Conservation (phyloP, 2,888 invertebrate genomes). For the Ditula angustiorana region DNA sequence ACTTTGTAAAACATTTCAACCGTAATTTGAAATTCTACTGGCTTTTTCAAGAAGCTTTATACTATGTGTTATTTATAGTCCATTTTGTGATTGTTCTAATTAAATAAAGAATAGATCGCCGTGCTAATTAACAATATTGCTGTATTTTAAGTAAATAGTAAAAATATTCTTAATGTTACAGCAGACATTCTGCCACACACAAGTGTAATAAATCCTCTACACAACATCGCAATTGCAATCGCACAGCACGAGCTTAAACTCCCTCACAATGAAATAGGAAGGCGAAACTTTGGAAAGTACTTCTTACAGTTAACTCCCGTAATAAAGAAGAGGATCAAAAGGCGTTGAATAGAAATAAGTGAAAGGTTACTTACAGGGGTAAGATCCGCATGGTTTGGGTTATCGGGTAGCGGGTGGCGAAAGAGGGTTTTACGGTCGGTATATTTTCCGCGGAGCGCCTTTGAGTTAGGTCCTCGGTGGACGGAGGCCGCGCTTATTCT, state of each 20-base stretch:
- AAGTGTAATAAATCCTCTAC: slow-evolving; percentile 8
- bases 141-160: not conserved
- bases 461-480: slow-evolving; percentile 73
- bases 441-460: slow-evolving; percentile 70
- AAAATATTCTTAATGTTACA: not conserved
- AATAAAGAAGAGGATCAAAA: not conserved
- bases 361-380: slow-evolving; percentile 68
- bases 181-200: not conserved
- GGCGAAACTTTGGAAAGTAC: slow-evolving; percentile 12
- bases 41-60: not conserved
- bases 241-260: slow-evolving; percentile 60
- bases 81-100: not conserved
- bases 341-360: not conserved
- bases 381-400: slow-evolving; percentile 73
- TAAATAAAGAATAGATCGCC: not conserved
- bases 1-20: not conserved
- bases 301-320: not conserved
- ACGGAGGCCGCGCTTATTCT: slow-evolving; percentile 78
- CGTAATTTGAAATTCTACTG: not conserved
- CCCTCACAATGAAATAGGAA: slow-evolving; percentile 11
- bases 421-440: slow-evolving; percentile 62
- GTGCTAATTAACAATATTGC: not conserved
- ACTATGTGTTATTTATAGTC: not conserved
- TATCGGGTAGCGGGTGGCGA: slow-evolving; percentile 53
- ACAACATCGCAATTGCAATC: slow-evolving; percentile 71